Percentiles rank a stretch among this genome's conserved stretches.
phyloP scores from a whole-genome alignment of 2,888 invertebrate genomes.

The Pristionchus arcanus region DNA sequence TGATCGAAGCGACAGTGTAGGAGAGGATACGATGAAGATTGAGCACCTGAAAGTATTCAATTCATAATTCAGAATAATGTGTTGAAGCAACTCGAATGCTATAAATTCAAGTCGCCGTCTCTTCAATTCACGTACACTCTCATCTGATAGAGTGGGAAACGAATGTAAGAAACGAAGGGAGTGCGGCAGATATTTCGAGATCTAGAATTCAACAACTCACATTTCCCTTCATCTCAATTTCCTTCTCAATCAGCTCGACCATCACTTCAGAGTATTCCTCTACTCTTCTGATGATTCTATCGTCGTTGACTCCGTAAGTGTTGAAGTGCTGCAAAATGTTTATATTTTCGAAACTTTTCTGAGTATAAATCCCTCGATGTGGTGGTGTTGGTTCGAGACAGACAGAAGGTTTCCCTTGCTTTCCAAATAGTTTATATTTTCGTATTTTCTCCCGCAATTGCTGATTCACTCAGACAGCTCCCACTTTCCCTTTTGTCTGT shows the following conservation, averaged over 20 bases:
- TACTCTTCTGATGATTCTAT: background rate
- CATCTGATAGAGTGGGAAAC: too few species aligned
- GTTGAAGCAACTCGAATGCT: too few species aligned
- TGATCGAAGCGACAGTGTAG: slow-evolving; percentile 77
- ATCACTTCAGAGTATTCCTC: background rate
- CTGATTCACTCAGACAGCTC: background rate
- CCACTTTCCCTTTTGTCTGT: slow-evolving; percentile 7
- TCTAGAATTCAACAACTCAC: background rate
- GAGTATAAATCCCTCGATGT: too few species aligned
- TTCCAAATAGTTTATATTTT: background rate
- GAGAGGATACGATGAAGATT: slow-evolving; percentile 66
- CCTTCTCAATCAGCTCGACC: slow-evolving; percentile 4
- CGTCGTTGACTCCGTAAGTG: background rate
- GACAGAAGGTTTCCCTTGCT: too few species aligned
- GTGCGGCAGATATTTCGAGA: too few species aligned
- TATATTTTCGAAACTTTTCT: too few species aligned
- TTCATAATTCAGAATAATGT: too few species aligned
- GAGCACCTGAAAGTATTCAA: slow-evolving; percentile 36
- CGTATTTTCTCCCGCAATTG: background rate
- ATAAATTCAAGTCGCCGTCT: background rate
- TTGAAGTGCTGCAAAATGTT: background rate
- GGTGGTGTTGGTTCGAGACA: too few species aligned
- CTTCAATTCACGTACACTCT: too few species aligned
- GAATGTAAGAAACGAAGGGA: too few species aligned
- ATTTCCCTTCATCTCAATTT: background rate